These are phyloP conservation scores for Albula glossodonta DNA, from an alignment of 2,113 vertebrate genomes.

Conservation along the genomic window DNA sequence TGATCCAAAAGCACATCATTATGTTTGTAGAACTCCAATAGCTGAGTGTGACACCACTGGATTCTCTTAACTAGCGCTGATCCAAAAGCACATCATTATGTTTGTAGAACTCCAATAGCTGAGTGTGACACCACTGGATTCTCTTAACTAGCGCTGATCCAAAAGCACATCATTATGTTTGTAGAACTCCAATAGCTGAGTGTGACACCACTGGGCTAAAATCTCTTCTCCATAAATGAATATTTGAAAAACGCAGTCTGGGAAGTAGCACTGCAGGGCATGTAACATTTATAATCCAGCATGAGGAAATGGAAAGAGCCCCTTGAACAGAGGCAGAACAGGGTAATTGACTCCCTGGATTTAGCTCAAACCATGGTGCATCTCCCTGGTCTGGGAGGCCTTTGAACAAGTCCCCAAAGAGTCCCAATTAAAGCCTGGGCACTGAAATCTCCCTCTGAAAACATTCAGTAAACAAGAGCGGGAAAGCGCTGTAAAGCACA, in stretches of 20 bases:
- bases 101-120: slow-evolving; percentile 31
- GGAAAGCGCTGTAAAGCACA: background rate
- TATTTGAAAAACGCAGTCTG: slow-evolving; percentile 42
- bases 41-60: slow-evolving; percentile 28
- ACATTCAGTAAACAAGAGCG: slow-evolving; percentile 50
- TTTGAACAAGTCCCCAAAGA: slow-evolving; percentile 56
- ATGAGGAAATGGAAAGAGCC: slow-evolving; percentile 54
- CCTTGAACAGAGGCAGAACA: slow-evolving; percentile 48
- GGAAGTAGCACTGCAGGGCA: slow-evolving; percentile 40
- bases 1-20: slow-evolving; percentile 31
- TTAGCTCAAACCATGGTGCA: slow-evolving; percentile 49
- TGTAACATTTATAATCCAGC: slow-evolving; percentile 61
- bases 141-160: slow-evolving; percentile 2
- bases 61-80: slow-evolving; percentile 23
- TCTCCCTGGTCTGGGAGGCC: slow-evolving; percentile 51
- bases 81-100: slow-evolving; percentile 26
- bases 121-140: slow-evolving; percentile 32
- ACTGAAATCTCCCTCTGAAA: slow-evolving; percentile 52
- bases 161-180: slow-evolving; percentile 33
- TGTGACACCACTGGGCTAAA: slow-evolving; percentile 34
- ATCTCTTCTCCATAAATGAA: slow-evolving; percentile 44
- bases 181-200: slow-evolving; percentile 29
- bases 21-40: slow-evolving; percentile 30
- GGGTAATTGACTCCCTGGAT: slow-evolving; percentile 64
- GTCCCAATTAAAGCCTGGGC: slow-evolving; percentile 69